phyloP scores from a whole-genome alignment of 2,113 vertebrate species.

The Seriola aureovittata region DNA sequence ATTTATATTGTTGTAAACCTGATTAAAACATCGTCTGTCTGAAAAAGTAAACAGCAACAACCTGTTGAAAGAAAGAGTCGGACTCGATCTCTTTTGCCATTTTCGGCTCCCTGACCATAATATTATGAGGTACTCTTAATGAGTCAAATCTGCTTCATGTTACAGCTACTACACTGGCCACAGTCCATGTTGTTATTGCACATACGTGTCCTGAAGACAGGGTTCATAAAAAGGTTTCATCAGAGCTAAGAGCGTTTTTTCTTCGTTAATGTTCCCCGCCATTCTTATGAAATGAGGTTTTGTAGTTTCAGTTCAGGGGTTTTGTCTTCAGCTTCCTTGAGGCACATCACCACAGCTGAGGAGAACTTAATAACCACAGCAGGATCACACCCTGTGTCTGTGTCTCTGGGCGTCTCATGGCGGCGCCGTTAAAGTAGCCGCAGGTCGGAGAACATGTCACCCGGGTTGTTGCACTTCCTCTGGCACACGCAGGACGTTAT shows the following conservation, averaged over 20 bases:
- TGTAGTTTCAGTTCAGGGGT: background rate
- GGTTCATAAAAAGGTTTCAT: slow-evolving; percentile 19
- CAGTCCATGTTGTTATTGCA: slow-evolving; percentile 50
- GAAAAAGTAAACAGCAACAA: slow-evolving; percentile 18
- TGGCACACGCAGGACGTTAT: slow-evolving; percentile 95
- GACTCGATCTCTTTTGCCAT: slow-evolving; percentile 8
- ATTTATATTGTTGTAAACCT: slow-evolving; percentile 44
- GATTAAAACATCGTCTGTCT: slow-evolving; percentile 10
- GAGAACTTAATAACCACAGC: slow-evolving; percentile 15
- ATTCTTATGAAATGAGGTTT: slow-evolving; percentile 20
- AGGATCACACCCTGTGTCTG: background rate
- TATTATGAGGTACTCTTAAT: slow-evolving; percentile 28
- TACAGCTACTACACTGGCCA: slow-evolving; percentile 11
- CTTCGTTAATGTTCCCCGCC: slow-evolving; percentile 16
- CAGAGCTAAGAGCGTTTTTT: background rate
- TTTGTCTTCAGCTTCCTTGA: background rate
- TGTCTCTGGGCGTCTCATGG: background rate
- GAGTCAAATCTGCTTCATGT: slow-evolving; percentile 2
- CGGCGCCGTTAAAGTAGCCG: slow-evolving; percentile 82
- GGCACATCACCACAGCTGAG: background rate
- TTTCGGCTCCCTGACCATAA: slow-evolving; percentile 26
- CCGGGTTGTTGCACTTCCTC: slow-evolving; percentile 88
- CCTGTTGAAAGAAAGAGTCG: background rate
- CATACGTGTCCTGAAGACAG: slow-evolving; percentile 22
- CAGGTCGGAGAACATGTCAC: slow-evolving; percentile 92